A percentile compares a stretch with the other conserved stretches of the same genome.
phyloP scores from a whole-genome alignment of 2,888 invertebrate species.

The Andrena flavipes region DNA sequence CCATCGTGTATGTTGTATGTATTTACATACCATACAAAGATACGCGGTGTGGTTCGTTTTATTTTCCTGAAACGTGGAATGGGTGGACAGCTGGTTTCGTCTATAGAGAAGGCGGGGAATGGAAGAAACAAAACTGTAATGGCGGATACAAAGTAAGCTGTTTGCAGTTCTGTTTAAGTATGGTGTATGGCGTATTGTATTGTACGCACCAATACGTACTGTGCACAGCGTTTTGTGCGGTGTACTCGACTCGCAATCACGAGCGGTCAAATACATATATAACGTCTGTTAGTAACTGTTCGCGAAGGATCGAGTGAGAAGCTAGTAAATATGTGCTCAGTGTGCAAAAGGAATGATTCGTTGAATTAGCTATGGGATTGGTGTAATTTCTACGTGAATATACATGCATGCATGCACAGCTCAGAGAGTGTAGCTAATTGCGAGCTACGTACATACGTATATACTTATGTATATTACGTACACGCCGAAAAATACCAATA shows the following conservation, averaged over 20 bases:
- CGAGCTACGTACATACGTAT: too few species aligned
- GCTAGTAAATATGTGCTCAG: constrained; percentile 34
- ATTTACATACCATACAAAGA: neutral
- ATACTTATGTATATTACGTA: too few species aligned
- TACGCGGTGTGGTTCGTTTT: constrained; percentile 1
- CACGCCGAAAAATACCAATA: neutral
- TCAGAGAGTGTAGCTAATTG: too few species aligned
- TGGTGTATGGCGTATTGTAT: constrained; percentile 53
- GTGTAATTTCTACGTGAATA: constrained; percentile 36
- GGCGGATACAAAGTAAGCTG: constrained; percentile 70
- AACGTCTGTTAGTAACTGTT: neutral
- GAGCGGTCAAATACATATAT: constrained; percentile 21
- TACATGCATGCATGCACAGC: neutral
- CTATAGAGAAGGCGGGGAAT: constrained; percentile 43
- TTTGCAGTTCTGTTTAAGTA: constrained; percentile 60
- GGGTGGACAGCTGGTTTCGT: constrained; percentile 61
- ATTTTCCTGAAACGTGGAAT: constrained; percentile 36
- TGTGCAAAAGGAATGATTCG: constrained; percentile 43
- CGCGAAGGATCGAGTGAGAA: constrained; percentile 24
- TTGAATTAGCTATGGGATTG: constrained; percentile 18
- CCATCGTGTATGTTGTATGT: neutral
- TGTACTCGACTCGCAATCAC: constrained; percentile 35
- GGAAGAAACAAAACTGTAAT: constrained; percentile 59
- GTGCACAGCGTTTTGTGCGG: too few species aligned
- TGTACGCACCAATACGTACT: neutral